phyloP scores from a whole-genome alignment of 2,888 invertebrate species.

The Geotrupes spiniger region DNA sequence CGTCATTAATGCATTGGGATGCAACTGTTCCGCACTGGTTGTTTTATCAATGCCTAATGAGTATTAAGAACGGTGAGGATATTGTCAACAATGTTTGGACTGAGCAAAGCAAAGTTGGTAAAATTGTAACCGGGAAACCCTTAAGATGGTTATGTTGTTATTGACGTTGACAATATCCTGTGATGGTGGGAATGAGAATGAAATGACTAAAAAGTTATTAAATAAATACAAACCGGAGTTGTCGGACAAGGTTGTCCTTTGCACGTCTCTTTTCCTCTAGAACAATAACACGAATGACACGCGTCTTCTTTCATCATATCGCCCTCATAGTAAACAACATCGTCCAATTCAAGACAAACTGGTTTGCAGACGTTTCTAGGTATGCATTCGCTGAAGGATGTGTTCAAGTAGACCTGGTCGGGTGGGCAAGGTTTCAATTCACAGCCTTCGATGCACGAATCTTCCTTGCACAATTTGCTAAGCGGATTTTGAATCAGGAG shows the following conservation, averaged over 20 bases:
- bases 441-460: conserved; percentile 82
- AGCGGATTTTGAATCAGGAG: conserved; percentile 62
- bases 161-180: neutral
- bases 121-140: too few relatives aligned
- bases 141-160: too few relatives aligned
- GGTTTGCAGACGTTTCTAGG: conserved; percentile 69
- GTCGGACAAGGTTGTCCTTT: conserved; percentile 66
- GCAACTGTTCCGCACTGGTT: neutral
- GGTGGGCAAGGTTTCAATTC: conserved; percentile 69
- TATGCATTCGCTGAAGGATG: conserved; percentile 68
- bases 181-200: neutral
- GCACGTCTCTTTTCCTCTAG: conserved; percentile 66
- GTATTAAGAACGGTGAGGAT: too few relatives aligned
- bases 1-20: neutral
- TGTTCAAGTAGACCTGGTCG: conserved; percentile 71
- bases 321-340: conserved; percentile 69
- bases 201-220: too few relatives aligned
- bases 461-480: conserved; percentile 65
- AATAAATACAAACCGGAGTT: neutral
- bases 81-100: too few relatives aligned
- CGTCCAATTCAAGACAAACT: conserved; percentile 67
- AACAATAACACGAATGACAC: conserved; percentile 79
- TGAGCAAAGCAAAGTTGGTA: too few relatives aligned
- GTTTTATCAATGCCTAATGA: too few relatives aligned
- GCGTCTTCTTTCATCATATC: conserved; percentile 71